phyloP scores from a whole-genome alignment of 2,797 vertebrate species.

The Sebastes matsubarae region DNA sequence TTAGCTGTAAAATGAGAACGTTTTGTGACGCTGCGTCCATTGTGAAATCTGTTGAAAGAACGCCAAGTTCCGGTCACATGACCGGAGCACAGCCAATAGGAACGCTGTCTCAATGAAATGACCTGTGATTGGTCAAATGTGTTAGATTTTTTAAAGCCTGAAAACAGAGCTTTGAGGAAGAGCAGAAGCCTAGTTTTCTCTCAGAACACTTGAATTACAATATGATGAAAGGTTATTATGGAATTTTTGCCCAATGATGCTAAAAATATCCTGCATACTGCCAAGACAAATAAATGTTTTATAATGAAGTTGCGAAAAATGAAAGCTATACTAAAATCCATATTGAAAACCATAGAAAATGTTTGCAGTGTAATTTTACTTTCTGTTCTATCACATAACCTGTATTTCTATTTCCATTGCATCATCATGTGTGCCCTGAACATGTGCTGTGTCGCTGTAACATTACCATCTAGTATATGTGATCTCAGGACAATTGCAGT shows the following conservation, averaged over 20 bases:
- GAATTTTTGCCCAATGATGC: no score
- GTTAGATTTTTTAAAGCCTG: no score
- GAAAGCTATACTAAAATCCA: not conserved
- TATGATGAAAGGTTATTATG: no score
- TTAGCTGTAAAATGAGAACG: no score
- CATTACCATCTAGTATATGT: not conserved
- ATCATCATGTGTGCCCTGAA: not conserved
- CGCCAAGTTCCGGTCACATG: no score
- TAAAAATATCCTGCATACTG: no score
- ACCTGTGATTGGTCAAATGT: no score
- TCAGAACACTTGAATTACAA: no score
- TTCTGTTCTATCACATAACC: not conserved
- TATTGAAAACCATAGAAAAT: not conserved
- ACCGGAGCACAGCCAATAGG: no score
- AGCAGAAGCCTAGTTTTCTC: accelerated
- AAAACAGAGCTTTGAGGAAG: no score
- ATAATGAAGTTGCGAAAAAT: not conserved
- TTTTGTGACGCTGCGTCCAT: accelerated
- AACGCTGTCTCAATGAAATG: no score
- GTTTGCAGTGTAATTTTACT: not conserved
- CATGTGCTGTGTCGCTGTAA: not conserved
- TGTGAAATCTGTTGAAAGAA: no score
- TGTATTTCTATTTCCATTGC: not conserved
- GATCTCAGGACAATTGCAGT: not conserved
- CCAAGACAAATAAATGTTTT: not conserved